phyloP scores from a whole-genome alignment of 2,888 invertebrate species.

The Brenthis hecate region DNA sequence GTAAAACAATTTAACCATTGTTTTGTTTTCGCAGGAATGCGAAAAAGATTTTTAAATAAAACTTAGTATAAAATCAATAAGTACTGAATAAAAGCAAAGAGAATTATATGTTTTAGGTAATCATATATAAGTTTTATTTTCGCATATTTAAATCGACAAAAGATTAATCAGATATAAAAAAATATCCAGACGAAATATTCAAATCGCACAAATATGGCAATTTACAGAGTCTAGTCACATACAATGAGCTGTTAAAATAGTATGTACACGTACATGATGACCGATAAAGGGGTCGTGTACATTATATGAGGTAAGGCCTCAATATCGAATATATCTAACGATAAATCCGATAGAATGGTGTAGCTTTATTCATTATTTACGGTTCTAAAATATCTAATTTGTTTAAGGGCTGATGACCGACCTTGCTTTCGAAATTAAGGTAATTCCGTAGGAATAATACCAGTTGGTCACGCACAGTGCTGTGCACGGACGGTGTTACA shows the following conservation, averaged over 20 bases:
- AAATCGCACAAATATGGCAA: slow-evolving; percentile 20
- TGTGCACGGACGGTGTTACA: slow-evolving; percentile 18
- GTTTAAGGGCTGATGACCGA: slow-evolving; percentile 58
- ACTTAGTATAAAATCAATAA: too few species aligned
- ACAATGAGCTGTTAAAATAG: slow-evolving; percentile 67
- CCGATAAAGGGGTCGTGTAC: slow-evolving; percentile 72
- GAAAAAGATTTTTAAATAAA: too few species aligned
- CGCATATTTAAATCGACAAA: neutral
- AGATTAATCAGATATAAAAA: slow-evolving; percentile 16
- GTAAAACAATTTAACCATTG: too few species aligned
- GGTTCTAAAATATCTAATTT: slow-evolving; percentile 50
- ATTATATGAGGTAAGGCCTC: slow-evolving; percentile 69
- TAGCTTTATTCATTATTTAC: slow-evolving; percentile 53
- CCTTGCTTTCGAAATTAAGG: slow-evolving; percentile 65
- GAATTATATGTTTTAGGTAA: neutral
- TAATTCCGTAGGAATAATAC: slow-evolving; percentile 68
- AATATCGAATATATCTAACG: slow-evolving; percentile 55
- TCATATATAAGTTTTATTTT: neutral
- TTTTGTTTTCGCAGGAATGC: too few species aligned
- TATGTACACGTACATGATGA: slow-evolving; percentile 73
- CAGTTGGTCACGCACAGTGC: slow-evolving; percentile 60
- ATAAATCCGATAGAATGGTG: slow-evolving; percentile 41
- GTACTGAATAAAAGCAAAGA: too few species aligned
- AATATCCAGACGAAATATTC: slow-evolving; percentile 25
- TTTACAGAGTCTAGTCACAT: slow-evolving; percentile 52